Evolutionary conservation across 1,140 invertebrate genomes (phyloP).

Genomic region (Melanaphis sacchari): DNA sequence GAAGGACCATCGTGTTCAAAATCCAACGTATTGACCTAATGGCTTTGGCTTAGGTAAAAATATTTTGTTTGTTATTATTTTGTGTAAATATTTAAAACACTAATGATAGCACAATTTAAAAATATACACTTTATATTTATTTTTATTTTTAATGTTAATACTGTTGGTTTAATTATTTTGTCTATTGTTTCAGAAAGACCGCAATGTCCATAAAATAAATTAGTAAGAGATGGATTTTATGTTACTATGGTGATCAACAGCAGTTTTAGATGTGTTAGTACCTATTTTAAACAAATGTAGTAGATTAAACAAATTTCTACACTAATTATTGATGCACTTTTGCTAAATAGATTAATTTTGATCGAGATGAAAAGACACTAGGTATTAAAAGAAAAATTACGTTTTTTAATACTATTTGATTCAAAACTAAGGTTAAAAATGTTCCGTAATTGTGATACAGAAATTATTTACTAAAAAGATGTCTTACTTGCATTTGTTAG

Average conservation of each 20-base stretch:
- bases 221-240: background rate
- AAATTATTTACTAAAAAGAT: background rate
- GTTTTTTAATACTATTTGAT: background rate
- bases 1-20: conserved; percentile 1
- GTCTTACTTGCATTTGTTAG: background rate
- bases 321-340: background rate
- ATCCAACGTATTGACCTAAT: background rate
- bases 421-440: background rate
- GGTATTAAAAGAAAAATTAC: background rate
- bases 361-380: background rate
- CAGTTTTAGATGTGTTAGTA: background rate
- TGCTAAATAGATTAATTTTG: background rate
- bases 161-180: background rate
- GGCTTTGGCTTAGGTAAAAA: background rate
- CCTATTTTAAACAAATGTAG: background rate
- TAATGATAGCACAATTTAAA: too few relatives aligned
- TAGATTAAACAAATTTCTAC: background rate
- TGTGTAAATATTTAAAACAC: background rate
- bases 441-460: too few relatives aligned
- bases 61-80: background rate
- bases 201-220: background rate
- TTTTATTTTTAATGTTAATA: background rate
- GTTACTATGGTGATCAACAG: background rate
- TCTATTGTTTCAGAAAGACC: background rate
- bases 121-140: background rate